Conservation (phyloP, 2,113 vertebrate genomes). For the Lepus europaeus region DNA sequence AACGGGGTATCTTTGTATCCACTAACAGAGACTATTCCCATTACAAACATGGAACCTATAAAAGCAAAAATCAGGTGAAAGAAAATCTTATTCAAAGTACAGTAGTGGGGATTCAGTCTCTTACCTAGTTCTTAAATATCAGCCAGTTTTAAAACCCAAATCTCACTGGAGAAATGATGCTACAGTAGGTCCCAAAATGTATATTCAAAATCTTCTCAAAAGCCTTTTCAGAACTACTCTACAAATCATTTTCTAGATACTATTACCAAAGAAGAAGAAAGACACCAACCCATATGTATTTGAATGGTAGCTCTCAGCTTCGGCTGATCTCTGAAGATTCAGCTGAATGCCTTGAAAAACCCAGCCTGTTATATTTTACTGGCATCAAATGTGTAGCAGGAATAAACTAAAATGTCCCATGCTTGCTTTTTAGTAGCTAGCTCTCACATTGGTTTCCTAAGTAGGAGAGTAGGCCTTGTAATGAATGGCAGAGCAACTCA, state of each 20-base stretch:
- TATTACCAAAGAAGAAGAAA: background rate
- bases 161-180: no score
- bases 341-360: background rate
- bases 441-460: background rate
- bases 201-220: background rate
- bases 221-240: background rate
- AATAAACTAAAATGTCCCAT: background rate
- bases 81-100: background rate
- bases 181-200: background rate
- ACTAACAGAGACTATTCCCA: background rate
- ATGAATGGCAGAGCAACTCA: background rate
- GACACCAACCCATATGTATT: background rate
- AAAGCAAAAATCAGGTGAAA: background rate
- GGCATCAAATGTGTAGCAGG: background rate
- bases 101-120: background rate
- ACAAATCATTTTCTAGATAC: background rate
- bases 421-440: background rate
- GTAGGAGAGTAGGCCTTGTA: background rate
- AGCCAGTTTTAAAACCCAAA: background rate
- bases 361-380: background rate
- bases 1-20: no score
- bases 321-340: background rate
- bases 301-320: background rate
- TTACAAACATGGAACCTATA: background rate
- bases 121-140: background rate